A percentile compares a stretch with the other conserved stretches of the same genome.
Evolutionary conservation across 2,113 vertebrate species (phyloP).

Genomic region (Prionailurus viverrinus): DNA sequence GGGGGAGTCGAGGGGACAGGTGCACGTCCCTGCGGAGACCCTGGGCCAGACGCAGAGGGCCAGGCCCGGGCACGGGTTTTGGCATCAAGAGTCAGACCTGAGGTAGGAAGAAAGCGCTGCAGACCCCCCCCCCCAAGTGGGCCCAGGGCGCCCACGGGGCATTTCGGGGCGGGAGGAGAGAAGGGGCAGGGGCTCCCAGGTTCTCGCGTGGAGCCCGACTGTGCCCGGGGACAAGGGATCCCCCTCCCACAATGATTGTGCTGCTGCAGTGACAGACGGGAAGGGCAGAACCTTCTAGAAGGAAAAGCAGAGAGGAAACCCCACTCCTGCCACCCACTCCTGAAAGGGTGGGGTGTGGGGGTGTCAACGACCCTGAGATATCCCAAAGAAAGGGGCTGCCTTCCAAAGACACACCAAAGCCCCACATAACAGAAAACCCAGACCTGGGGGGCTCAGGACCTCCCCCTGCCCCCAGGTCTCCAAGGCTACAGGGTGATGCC

Average conservation of each 20-base stretch:
- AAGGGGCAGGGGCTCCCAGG: too few species aligned
- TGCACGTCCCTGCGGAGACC: too few species aligned
- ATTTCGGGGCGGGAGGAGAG: not conserved
- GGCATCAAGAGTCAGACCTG: slow-evolving; percentile 77
- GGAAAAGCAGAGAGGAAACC: not conserved
- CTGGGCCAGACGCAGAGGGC: not conserved
- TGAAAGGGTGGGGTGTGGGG: not conserved
- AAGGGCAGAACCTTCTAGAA: slow-evolving; percentile 27
- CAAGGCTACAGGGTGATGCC: not conserved
- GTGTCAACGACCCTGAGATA: not conserved
- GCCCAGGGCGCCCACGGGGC: not conserved
- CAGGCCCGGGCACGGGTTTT: not conserved
- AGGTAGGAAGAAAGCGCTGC: slow-evolving; percentile 78
- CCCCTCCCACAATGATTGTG: slow-evolving; percentile 68
- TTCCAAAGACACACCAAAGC: not conserved
- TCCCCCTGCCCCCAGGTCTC: not conserved
- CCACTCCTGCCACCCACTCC: not conserved
- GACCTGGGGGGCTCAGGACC: not conserved
- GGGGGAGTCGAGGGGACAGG: not conserved
- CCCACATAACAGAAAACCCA: not conserved
- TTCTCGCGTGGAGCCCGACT: not conserved
- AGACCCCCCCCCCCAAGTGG: not conserved
- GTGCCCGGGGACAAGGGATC: not conserved
- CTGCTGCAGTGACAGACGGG: not conserved
- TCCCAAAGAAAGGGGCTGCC: not conserved